Base-by-base conservation (phyloP, 2,888 invertebrate genomes). In the Dasypogon diadema region DNA sequence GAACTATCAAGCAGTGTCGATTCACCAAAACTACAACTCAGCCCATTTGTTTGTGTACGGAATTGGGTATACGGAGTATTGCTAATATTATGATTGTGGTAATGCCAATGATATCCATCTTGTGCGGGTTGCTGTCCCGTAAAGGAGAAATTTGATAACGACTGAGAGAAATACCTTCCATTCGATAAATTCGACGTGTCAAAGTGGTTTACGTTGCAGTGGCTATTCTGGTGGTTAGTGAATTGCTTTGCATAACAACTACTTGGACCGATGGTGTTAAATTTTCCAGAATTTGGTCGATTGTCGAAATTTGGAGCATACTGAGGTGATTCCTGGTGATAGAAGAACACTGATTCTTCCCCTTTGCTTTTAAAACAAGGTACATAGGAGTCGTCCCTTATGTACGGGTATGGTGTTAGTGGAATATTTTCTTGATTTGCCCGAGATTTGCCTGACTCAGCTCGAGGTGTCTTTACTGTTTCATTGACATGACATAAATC, bases 241-340 rank as follows among this genome's bases (percentile, higher is more conserved):
- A 85, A 79, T 78, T 85, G 86, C 30, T 84, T 82, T 18, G 84
- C 84, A 79, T 83, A 85, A 76, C 84, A 85, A 80, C 84, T 85
- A 79, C 84, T 85, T 60, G 86, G 84, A 58, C 85, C 86, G 75
- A 86, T 85, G 65, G 85, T 86, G 76, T 86, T 86, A 79, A 84
- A 86, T 80, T 86, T 86, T 79, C 84, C 83, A n/a, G 70, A 42
- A 42, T 76, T 37, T 37, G 76, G 75, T 56, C 76, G 77, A 77
- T 78, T 78, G 74, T 80, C 78, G 76, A 78, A 79, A 76, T 79
- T 80, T 37, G 79, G 78, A 21, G 77, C 76, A 68, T 78, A 79
- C 34, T 79, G 74, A 12, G 79, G 78, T 51, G 79, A 78, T 58
- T 80, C 79, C 55, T 80, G 79, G 73, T 79, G 80, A 76, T 79